Conservation (phyloP, 1,140 invertebrate species). For the Lasaia peninsularis region DNA sequence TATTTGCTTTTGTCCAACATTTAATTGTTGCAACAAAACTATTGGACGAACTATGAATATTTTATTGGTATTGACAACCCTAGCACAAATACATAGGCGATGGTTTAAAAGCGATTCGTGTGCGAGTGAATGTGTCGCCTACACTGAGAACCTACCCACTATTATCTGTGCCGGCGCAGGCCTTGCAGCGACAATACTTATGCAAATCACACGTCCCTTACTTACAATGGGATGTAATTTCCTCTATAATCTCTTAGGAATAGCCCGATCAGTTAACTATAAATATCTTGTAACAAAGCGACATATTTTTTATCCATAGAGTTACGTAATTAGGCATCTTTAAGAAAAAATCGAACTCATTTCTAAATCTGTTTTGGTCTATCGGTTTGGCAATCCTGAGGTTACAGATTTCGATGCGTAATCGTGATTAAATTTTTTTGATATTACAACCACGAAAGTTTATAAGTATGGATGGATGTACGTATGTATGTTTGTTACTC, state of each 20-base stretch:
- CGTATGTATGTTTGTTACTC: too few relatives aligned
- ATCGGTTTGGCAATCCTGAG: too few relatives aligned
- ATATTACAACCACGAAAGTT: too few relatives aligned
- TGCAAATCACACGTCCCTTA: conserved; percentile 20
- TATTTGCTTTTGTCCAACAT: too few relatives aligned
- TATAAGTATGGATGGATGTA: too few relatives aligned
- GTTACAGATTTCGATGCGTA: too few relatives aligned
- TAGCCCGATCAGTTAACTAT: neutral
- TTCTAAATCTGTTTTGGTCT: too few relatives aligned
- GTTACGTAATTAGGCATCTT: too few relatives aligned
- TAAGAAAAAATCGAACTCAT: too few relatives aligned
- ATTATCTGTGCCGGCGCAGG: conserved; percentile 19
- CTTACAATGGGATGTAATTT: neutral
- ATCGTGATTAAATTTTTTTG: too few relatives aligned
- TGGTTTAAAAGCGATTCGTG: conserved; percentile 28
- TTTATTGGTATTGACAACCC: conserved; percentile 21
- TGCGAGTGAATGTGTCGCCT: conserved; percentile 35
- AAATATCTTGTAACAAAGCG: neutral
- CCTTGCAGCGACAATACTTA: conserved; percentile 17
- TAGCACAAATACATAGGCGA: conserved; percentile 20
- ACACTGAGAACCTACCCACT: conserved; percentile 25
- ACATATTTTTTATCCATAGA: too few relatives aligned
- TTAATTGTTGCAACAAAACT: too few relatives aligned
- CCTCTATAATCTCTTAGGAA: neutral
- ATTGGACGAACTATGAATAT: conserved; percentile 10